Evolutionary conservation across 2,888 invertebrate species (phyloP), one percentile per base, ranked within the genome.

Genomic region (Nemotelus nigrinus): DNA sequence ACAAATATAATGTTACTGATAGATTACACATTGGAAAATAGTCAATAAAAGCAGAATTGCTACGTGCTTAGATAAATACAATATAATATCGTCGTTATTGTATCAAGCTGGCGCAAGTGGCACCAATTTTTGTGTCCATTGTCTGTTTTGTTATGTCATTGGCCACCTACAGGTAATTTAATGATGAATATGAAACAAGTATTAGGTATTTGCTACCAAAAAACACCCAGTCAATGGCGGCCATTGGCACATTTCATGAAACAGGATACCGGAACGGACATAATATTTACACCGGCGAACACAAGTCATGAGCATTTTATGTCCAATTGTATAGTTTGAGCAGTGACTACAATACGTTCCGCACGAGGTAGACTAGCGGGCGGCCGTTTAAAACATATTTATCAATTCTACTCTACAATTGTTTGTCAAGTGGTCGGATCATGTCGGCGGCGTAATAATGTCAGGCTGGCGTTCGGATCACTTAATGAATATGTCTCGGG

Each of bases 401-500:
- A 43, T 65, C 47, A 10, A 1, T 64, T 10, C 47, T 65, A 44
- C 8, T 68, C 50, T 3, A 41, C 6, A 5, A 47, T 65, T 39
- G 68, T 47, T n/a, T 67, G 60, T 74, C 74, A 74, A 10, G 60
- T 63, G 74, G 80, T 80, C 8, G 82, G 83, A 74, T 86, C 85
- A 78, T 84, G 85, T 44, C 87, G 84, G 74, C 85, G 81, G 77
- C 87, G 83, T 4, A 87, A 77, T 58, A 87, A 81, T 7, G 85
- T 85, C 67, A 86, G 81, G 79, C 86, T 86, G 53, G 86, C 85
- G 79, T 86, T 85, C 64, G 87, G 85, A 80, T 87, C 87, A 74
- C 85, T 90, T 78, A 95, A 89, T 72, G 93, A 93, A 87, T 95
- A 95, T 0, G 93, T 94, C 87, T 94, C 95, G 0, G 95, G 91